These are phyloP conservation scores for Pandion haliaetus DNA, from an alignment of 2,113 vertebrate genomes.

Conservation along the genomic window DNA sequence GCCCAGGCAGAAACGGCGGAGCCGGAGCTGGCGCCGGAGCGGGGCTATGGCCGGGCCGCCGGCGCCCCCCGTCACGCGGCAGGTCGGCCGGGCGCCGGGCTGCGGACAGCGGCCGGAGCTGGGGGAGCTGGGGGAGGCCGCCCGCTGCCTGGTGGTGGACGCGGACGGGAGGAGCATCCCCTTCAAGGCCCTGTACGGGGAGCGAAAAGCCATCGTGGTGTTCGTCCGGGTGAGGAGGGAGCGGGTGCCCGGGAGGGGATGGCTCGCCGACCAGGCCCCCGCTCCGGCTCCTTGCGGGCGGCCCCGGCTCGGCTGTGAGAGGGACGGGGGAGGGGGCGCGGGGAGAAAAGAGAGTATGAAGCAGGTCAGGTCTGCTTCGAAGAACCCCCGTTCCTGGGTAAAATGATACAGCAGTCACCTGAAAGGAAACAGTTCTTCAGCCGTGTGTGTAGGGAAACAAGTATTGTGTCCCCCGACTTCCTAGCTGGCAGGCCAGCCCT, in stretches of 20 bases:
- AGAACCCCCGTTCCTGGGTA: neutral
- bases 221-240: slow-evolving; percentile 86
- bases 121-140: slow-evolving; percentile 45
- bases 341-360: rapidly evolving
- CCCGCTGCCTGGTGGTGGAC: slow-evolving; percentile 74
- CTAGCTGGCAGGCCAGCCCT: neutral
- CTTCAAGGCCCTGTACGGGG: slow-evolving; percentile 79
- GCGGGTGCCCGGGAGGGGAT: too few species aligned
- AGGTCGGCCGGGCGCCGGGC: slow-evolving; percentile 57
- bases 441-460: neutral
- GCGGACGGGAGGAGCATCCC: slow-evolving; percentile 63
- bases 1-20: too few species aligned
- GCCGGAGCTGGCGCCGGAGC: too few species aligned
- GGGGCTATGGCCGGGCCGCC: slow-evolving; percentile 28
- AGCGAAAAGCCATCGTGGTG: slow-evolving; percentile 82
- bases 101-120: neutral
- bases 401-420: neutral
- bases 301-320: rapidly evolving
- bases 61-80: slow-evolving; percentile 73
- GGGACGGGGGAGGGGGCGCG: too few species aligned
- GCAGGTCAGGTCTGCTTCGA: neutral
- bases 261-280: too few species aligned
- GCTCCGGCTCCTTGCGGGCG: neutral
- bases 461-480: neutral
- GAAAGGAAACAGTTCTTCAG: neutral